These are phyloP conservation scores for Pungitius pungitius DNA, from an alignment of 2,113 vertebrate genomes.

Conservation along the genomic window DNA sequence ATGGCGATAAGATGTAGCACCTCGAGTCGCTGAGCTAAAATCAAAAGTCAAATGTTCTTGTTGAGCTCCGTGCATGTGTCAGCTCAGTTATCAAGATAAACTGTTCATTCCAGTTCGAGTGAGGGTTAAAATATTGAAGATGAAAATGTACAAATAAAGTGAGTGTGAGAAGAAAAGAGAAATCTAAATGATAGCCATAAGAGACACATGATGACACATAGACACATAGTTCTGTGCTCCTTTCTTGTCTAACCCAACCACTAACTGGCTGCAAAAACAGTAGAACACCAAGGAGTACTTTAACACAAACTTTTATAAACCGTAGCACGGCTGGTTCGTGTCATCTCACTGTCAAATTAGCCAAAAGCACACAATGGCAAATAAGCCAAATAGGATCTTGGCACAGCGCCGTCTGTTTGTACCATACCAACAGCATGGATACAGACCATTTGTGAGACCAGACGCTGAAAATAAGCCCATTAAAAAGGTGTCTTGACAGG, in stretches of 20 bases:
- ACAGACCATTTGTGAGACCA: not conserved
- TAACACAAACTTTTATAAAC: not conserved
- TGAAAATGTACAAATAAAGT: not conserved
- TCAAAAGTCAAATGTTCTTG: not conserved
- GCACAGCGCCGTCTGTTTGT: not conserved
- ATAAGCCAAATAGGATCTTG: not conserved
- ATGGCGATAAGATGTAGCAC: not conserved
- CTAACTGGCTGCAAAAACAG: not conserved
- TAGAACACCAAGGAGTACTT: not conserved
- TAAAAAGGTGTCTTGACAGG: not conserved
- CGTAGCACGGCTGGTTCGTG: not conserved
- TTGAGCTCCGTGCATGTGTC: not conserved
- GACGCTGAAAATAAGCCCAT: not conserved
- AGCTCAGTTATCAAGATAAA: not conserved
- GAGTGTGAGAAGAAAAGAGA: not conserved
- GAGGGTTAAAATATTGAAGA: not conserved
- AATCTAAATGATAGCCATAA: not conserved
- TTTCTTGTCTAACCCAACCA: not conserved
- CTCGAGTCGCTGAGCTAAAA: not conserved
- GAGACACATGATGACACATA: not conserved
- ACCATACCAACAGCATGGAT: not conserved
- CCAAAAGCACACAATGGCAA: not conserved
- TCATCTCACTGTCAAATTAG: not conserved
- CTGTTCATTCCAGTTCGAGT: not conserved
- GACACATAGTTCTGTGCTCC: not conserved